Evolutionary conservation across 2,888 invertebrate genomes (phyloP), one percentile per base, ranked within the genome.

Genomic region (Dione juno): DNA sequence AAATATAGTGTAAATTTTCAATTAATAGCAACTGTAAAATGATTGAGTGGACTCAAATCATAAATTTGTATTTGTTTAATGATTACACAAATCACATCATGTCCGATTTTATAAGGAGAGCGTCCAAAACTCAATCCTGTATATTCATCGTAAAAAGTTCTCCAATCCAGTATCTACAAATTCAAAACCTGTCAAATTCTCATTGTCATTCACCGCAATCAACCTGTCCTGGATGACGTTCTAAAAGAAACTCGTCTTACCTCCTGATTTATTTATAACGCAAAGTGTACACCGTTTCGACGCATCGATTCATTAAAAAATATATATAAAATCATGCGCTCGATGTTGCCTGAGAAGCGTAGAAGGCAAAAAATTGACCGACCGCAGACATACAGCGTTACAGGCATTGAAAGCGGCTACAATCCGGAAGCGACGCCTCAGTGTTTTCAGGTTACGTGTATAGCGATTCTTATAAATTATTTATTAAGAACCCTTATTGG

Each of bases 381-480:
- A 74, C 72, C 78, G 76, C 69, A 80, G 78, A 70, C 77, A 75
- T 84, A 82, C 78, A 83, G 82, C n/a, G n/a, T n/a, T n/a, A n/a
- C n/a, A n/a, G n/a, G n/a, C 80, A 78, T 81, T 67, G 82, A 84
- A 72, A 80, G 79, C 74, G 85, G 84, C 66, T 81, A 81, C 77
- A 82, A 87, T 81, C 87, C 86, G 83, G 91, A 90, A 83, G 82
- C 83, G 52, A 80, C 82, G 73, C 82, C 85, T 65, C 88, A 88
- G 78, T 88, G 87, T 83, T 90, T 91, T 87, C 91, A 90, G 89
- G 90, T 91, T 81, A 78, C 74, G 79, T 78, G 77, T 77, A 79
- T 75, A 70, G 71, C 74, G 76, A 68, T 77, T 81, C 78, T 81
- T 76, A 81, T 82, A 80, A 78, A 82, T 82, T 76, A 82, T 82